phyloP scores from a whole-genome alignment of 2,113 vertebrate species.

The Malurus cyaneus region DNA sequence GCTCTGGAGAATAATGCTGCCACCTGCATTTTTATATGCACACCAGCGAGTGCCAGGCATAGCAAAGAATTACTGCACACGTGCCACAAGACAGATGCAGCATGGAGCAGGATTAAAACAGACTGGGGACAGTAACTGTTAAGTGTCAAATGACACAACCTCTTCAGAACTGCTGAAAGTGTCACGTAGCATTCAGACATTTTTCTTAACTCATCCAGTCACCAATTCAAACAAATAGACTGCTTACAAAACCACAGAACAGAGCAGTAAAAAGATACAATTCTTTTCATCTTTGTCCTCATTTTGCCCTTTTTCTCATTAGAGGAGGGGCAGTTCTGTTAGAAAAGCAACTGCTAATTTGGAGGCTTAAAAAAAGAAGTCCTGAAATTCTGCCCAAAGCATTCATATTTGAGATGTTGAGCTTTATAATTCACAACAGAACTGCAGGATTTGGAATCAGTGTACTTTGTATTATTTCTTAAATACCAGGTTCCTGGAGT shows the following conservation, averaged over 20 bases:
- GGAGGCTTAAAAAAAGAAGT: not conserved
- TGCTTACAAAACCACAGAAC: not conserved
- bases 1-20: not conserved
- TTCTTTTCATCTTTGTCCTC: not conserved
- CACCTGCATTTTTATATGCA: slow-evolving; percentile 10
- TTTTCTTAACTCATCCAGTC: not conserved
- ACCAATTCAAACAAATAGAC: not conserved
- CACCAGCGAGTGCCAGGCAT: not conserved
- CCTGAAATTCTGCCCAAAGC: not conserved
- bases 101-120: not conserved
- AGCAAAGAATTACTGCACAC: not conserved
- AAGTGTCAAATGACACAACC: not conserved
- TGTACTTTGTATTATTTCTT: not conserved
- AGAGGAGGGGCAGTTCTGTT: not conserved
- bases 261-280: not conserved
- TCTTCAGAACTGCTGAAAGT: not conserved
- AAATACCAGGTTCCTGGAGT: not conserved
- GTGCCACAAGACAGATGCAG: not conserved
- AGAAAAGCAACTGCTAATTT: not conserved
- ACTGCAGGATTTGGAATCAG: not conserved
- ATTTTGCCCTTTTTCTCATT: not conserved
- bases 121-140: not conserved
- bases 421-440: not conserved
- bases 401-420: not conserved
- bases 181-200: not conserved